A percentile compares a stretch with the other conserved stretches of the same genome.
Conservation (phyloP, 2,113 vertebrate genomes). For the Ochotona princeps region DNA sequence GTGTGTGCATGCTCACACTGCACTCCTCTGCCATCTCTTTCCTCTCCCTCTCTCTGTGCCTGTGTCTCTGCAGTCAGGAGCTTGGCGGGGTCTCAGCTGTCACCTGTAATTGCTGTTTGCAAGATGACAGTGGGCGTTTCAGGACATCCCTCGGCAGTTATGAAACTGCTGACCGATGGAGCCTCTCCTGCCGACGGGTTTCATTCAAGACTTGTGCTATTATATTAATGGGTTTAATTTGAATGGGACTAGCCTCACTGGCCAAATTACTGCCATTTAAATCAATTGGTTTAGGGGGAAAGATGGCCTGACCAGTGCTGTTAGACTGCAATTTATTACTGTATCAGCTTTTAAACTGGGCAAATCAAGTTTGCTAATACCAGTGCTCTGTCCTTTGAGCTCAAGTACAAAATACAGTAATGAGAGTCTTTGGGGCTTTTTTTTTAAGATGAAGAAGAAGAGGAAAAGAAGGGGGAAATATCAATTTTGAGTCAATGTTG, state of each 20-base stretch:
- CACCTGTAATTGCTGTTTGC: slow-evolving; percentile 82
- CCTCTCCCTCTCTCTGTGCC: not conserved
- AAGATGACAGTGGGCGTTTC: slow-evolving; percentile 75
- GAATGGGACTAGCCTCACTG: slow-evolving; percentile 88
- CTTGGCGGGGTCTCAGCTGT: slow-evolving; percentile 67
- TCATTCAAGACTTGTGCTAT: slow-evolving; percentile 87
- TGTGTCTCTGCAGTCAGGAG: not conserved
- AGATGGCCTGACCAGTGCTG: slow-evolving; percentile 87
- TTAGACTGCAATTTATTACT: slow-evolving; percentile 91
- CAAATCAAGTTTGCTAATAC: slow-evolving; percentile 84
- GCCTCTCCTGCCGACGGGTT: slow-evolving; percentile 85
- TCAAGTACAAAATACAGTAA: slow-evolving; percentile 73
- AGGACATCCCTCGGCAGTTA: slow-evolving; percentile 85
- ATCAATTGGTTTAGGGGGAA: slow-evolving; percentile 91
- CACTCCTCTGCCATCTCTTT: not conserved
- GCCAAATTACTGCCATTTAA: slow-evolving; percentile 92
- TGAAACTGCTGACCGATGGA: slow-evolving; percentile 86
- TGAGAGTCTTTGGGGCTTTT: slow-evolving; percentile 77
- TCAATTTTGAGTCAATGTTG: slow-evolving; percentile 88
- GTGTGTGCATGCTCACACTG: not conserved
- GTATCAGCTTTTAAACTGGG: slow-evolving; percentile 87
- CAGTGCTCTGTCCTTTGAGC: slow-evolving; percentile 84
- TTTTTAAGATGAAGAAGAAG: not conserved
- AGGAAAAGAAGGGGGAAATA: slow-evolving; percentile 71
- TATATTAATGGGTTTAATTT: slow-evolving; percentile 93